Base-by-base conservation (phyloP, 1,140 invertebrate genomes). In the Panagrolaimus sp. region DNA sequence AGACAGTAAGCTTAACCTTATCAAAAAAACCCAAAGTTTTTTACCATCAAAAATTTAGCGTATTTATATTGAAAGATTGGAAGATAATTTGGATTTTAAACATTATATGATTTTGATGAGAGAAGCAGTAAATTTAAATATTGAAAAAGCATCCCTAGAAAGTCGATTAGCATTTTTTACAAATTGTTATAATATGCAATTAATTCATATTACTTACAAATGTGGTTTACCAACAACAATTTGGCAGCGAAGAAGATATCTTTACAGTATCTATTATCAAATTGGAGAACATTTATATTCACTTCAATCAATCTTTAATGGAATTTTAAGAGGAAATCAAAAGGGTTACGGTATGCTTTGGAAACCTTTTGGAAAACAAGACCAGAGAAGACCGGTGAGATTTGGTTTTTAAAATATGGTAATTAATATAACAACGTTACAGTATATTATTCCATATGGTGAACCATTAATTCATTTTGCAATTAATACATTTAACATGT, bases 221-320 rank as follows among this genome's bases (percentile, higher is more conserved):
- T 70, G 68, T 46, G 85, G 85, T 10, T 81, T 84, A 10, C 83
- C 85, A 4, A 70, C 72, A 4, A 84, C 81, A 65, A 72, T 86
- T 9, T 86, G 84, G 84, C 83, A 85, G 58, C 77, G 84, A 68
- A 84, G 84, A 70, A 75, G 85, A 84, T 85, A 86, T 76, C 84
- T 85, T 67, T 84, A 86, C 75, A 83, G 77, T 38, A 78, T 83
- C 4, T 78, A 82, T 38, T 86, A 86, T 70, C 78, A 84, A n/a
- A 86, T 86, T 73, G 84, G 84, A 52, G 82, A 83, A 14, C 75
- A 85, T 63, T 43, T 68, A 6, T 86, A 85, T 73, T 84, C 84
- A 9, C 78, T 86, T 12, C 85, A 86, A 68, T 85, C 85, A 63
- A 86, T 86, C 58, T 84, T 85, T 63, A 86, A 86, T 78, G 85